These are phyloP conservation scores for Epistrophella euchroma DNA, from an alignment of 2,888 invertebrate genomes.

Conservation along the genomic window DNA sequence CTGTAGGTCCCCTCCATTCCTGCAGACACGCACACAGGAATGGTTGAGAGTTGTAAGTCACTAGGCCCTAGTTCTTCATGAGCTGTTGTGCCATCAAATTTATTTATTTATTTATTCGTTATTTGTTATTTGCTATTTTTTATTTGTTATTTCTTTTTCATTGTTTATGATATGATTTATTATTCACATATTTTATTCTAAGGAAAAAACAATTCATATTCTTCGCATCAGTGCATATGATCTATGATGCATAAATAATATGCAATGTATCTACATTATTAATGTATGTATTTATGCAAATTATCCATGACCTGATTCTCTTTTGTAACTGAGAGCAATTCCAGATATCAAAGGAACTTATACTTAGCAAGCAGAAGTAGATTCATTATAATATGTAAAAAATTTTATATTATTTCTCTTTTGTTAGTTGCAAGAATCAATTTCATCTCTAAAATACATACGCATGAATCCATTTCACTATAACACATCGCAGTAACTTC, in stretches of 20 bases:
- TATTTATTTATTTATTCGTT: background rate
- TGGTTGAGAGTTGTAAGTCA: too few species aligned
- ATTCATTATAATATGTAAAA: background rate
- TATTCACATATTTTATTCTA: too few species aligned
- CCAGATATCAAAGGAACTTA: background rate
- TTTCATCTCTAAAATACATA: background rate
- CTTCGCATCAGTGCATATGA: background rate
- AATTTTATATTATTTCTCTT: background rate
- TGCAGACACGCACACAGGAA: too few species aligned
- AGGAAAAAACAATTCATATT: background rate
- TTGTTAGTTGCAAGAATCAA: slow-evolving; percentile 12
- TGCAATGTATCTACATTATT: too few species aligned
- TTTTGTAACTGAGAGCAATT: background rate
- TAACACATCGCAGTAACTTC: background rate
- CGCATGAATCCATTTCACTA: background rate
- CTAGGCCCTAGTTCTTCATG: too few species aligned
- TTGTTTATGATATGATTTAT: too few species aligned
- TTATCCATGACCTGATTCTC: slow-evolving; percentile 6
- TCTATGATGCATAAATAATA: too few species aligned
- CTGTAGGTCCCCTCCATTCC: too few species aligned
- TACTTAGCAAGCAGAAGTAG: background rate
- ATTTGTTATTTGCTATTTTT: too few species aligned
- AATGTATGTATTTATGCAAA: background rate
- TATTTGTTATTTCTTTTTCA: too few species aligned
- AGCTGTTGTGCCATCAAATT: too few species aligned